Evolutionary conservation across 2,797 vertebrate genomes (phyloP).

Genomic region (Myotis planiceps): DNA sequence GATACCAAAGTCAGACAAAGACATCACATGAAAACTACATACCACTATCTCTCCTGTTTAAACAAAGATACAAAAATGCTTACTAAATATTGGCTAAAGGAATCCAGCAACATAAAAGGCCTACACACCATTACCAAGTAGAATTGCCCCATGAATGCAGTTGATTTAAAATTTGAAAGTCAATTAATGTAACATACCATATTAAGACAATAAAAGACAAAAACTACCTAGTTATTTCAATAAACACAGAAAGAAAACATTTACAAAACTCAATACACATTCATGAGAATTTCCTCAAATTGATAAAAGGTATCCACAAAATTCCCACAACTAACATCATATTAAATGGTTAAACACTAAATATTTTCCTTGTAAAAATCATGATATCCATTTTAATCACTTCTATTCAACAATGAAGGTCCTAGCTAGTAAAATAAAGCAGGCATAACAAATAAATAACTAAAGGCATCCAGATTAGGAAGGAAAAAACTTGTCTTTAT

Average conservation of each 20-base stretch:
- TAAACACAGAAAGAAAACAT: neutral
- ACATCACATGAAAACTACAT: neutral
- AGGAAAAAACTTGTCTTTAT: neutral
- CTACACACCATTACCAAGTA: neutral
- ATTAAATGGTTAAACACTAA: neutral
- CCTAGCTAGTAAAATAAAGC: neutral
- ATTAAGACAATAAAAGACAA: neutral
- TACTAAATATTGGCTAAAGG: neutral
- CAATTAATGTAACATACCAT: neutral
- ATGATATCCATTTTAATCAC: neutral
- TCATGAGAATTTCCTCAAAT: neutral
- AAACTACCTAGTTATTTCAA: neutral
- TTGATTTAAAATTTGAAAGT: neutral
- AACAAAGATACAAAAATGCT: neutral
- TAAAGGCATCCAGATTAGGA: neutral
- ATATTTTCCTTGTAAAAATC: neutral
- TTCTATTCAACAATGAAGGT: neutral
- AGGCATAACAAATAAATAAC: neutral
- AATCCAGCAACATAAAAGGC: neutral
- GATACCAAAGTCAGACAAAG: neutral
- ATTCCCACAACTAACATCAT: neutral
- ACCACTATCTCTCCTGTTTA: neutral
- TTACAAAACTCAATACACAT: neutral
- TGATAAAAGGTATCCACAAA: neutral
- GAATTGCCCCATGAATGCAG: neutral